A percentile compares a stretch with the other conserved stretches of the same genome.
Evolutionary conservation across 1,140 invertebrate genomes (phyloP).

Genomic region (Drosophila sproati): DNA sequence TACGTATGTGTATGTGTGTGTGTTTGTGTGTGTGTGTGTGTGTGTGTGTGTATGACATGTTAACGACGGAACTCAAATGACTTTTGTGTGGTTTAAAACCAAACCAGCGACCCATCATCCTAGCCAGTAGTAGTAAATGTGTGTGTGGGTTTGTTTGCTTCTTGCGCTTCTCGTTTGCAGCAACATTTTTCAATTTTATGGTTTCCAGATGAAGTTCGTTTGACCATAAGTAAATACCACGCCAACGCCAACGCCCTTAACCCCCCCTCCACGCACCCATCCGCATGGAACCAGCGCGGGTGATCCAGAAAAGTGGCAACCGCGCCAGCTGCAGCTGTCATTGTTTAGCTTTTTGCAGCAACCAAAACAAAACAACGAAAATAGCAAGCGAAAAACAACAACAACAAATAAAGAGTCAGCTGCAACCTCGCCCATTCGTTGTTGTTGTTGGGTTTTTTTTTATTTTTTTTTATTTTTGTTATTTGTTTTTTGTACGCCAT

Average conservation of each 20-base stretch:
- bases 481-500: slow-evolving; percentile 20
- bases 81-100: slow-evolving; percentile 79
- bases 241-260: slow-evolving; percentile 6
- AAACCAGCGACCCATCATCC: slow-evolving; percentile 40
- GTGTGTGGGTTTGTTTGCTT: slow-evolving; percentile 7
- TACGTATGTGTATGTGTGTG: slow-evolving; percentile 1
- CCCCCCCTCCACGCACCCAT: neutral
- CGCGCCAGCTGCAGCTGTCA: slow-evolving; percentile 77
- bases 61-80: slow-evolving; percentile 79
- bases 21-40: slow-evolving; percentile 20
- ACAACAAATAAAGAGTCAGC: slow-evolving; percentile 28
- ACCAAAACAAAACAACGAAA: slow-evolving; percentile 30
- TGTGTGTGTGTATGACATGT: slow-evolving; percentile 73
- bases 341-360: slow-evolving; percentile 73
- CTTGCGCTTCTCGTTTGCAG: slow-evolving; percentile 52
- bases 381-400: slow-evolving; percentile 17
- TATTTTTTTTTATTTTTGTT: no score
- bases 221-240: slow-evolving; percentile 75
- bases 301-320: slow-evolving; percentile 24
- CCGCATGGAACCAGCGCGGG: no score
- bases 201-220: slow-evolving; percentile 81
- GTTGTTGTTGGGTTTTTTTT: neutral
- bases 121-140: neutral
- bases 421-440: slow-evolving; percentile 15
- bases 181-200: slow-evolving; percentile 80